Base-by-base conservation (phyloP, 2,888 invertebrate genomes). In the Busseola fusca region DNA sequence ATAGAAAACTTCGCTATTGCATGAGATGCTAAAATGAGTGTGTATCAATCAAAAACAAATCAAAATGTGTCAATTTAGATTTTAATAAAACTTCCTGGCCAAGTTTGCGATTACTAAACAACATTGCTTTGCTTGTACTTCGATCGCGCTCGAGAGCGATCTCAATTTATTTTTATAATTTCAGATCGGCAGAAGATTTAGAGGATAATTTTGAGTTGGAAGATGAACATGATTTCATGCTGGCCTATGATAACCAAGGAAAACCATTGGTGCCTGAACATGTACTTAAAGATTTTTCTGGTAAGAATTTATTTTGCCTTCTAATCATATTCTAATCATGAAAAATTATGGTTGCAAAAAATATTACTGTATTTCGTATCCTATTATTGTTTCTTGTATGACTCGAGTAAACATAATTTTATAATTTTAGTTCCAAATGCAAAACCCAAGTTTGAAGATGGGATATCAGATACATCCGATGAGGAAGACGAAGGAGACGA, bases 101-200 rank as follows among this genome's bases (percentile, higher is more conserved):
- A 54, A 18, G 27, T 27, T 54, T 54, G 54, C 27, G 9, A 54
- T 27, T 27, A 9, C 16, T 27, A 27, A 14, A 25, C 25, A 48
- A 21, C 21, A 48, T 50, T n/a, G 3, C 21, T 48, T n/a, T 50
- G 10, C 12, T n/a, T 50, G 52, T 52, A 52, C 25, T 52, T 52
- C n/a, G n/a, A n/a, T n/a, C n/a, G n/a, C n/a, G n/a, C n/a, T n/a
- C n/a, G n/a, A n/a, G n/a, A n/a, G 25, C 2, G 14, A 52, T 25
- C 25, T 25, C 14, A 25, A 52, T 54, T 54, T 25, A 16, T 54
- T 27, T 25, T 25, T 30, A 56, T 30, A 2, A 30, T 72, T 84
- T 30, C 83, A 96, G 96, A 71, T 97, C 97, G 75, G 98, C 98
- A 0, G 99, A 99, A 94, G 98, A 98, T 91, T 96, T 99, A 71